phyloP scores from a whole-genome alignment of 2,113 vertebrate species.

The Aptenodytes patagonicus region DNA sequence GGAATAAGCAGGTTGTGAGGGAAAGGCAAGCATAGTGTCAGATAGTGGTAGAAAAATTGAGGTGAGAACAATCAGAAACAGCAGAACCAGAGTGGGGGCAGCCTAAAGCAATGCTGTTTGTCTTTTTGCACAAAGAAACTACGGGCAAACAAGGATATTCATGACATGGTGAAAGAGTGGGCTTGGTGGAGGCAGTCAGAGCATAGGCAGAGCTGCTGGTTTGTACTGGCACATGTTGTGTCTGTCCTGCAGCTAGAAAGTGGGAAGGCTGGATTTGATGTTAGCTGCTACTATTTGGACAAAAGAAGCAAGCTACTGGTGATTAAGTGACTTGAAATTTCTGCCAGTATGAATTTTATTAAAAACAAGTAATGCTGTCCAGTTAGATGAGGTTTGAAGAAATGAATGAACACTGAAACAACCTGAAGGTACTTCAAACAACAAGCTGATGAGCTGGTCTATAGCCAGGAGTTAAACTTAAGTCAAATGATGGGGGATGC shows the following conservation, averaged over 20 bases:
- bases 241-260: neutral
- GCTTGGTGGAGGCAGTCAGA: neutral
- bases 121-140: neutral
- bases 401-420: neutral
- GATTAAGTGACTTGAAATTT: neutral
- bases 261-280: neutral
- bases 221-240: neutral
- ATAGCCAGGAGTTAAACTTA: neutral
- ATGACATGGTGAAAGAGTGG: neutral
- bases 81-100: accelerated
- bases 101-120: neutral
- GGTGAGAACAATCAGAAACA: neutral
- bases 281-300: neutral
- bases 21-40: neutral
- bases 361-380: neutral
- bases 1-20: neutral
- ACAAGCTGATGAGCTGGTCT: neutral
- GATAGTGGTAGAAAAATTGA: neutral
- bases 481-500: neutral
- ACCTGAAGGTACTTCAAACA: neutral
- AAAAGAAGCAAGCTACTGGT: neutral
- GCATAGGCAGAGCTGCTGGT: neutral
- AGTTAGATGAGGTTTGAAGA: neutral
- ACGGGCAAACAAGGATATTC: neutral
- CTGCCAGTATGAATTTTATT: neutral